These are phyloP conservation scores for Porphyrio hochstetteri DNA, from an alignment of 2,113 vertebrate species.

Conservation along the genomic window DNA sequence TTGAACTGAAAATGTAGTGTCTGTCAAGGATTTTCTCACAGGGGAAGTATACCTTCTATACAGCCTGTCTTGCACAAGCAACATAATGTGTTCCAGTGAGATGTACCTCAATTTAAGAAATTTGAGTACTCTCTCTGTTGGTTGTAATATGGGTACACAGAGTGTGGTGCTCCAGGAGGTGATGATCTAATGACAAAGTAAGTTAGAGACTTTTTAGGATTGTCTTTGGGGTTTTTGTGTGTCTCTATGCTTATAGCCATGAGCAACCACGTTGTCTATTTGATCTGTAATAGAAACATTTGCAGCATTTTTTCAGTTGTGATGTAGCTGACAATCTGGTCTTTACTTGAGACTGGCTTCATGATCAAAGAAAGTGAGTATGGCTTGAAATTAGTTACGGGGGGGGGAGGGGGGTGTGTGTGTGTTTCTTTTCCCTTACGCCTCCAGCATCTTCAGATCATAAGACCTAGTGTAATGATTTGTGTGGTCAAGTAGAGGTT, in stretches of 20 bases:
- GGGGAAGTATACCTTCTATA: not conserved
- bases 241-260: not conserved
- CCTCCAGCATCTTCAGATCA: not conserved
- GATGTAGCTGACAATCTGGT: not conserved
- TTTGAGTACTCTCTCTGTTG: not conserved
- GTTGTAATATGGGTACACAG: not conserved
- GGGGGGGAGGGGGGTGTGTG: too few species aligned
- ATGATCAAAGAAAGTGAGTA: not conserved
- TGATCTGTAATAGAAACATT: not conserved
- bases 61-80: fast-evolving
- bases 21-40: not conserved
- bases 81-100: not conserved
- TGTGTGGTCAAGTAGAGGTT: not conserved
- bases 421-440: not conserved
- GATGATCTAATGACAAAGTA: not conserved
- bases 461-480: not conserved
- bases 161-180: not conserved
- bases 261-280: not conserved
- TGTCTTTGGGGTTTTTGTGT: not conserved
- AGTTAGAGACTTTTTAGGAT: not conserved
- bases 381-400: not conserved
- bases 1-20: not conserved
- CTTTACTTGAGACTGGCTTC: not conserved
- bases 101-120: not conserved
- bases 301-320: not conserved